These are phyloP conservation scores for Fabriciana adippe DNA, from an alignment of 2,888 invertebrate species.

Conservation along the genomic window DNA sequence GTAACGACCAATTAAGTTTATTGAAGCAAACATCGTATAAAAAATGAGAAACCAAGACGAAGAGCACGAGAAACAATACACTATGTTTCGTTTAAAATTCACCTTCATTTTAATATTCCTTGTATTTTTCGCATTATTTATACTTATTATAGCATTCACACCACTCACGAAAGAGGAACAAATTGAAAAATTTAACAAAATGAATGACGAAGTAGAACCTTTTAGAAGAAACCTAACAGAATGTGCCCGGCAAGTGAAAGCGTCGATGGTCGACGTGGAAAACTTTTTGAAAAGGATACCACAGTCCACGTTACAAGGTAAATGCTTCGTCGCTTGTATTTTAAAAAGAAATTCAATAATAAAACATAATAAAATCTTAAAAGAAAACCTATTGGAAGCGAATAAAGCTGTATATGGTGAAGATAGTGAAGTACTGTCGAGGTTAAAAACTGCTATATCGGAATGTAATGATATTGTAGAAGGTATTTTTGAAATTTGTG, in stretches of 20 bases:
- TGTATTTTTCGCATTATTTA: slow-evolving; percentile 26
- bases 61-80: slow-evolving; percentile 2
- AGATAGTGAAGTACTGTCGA: slow-evolving; percentile 65
- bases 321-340: slow-evolving; percentile 76
- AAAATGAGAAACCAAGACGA: slow-evolving; percentile 12
- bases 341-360: slow-evolving; percentile 68
- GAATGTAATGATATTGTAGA: slow-evolving; percentile 61
- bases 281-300: slow-evolving; percentile 69
- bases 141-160: slow-evolving; percentile 56
- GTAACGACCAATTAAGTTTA: slow-evolving; percentile 58
- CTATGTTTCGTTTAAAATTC: slow-evolving; percentile 26
- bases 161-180: slow-evolving; percentile 70
- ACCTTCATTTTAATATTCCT: slow-evolving; percentile 29
- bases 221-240: slow-evolving; percentile 70
- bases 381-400: slow-evolving; percentile 57
- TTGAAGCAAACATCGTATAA: not conserved
- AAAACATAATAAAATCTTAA: slow-evolving; percentile 62
- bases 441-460: slow-evolving; percentile 57
- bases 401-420: slow-evolving; percentile 66
- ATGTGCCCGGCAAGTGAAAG: slow-evolving; percentile 70
- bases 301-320: slow-evolving; percentile 62
- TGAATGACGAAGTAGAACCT: slow-evolving; percentile 66
- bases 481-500: slow-evolving; percentile 70
- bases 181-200: slow-evolving; percentile 55
- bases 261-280: slow-evolving; percentile 65